Evolutionary conservation across 1,140 invertebrate species (phyloP).

Genomic region (Cyrtorhinus lividipennis): DNA sequence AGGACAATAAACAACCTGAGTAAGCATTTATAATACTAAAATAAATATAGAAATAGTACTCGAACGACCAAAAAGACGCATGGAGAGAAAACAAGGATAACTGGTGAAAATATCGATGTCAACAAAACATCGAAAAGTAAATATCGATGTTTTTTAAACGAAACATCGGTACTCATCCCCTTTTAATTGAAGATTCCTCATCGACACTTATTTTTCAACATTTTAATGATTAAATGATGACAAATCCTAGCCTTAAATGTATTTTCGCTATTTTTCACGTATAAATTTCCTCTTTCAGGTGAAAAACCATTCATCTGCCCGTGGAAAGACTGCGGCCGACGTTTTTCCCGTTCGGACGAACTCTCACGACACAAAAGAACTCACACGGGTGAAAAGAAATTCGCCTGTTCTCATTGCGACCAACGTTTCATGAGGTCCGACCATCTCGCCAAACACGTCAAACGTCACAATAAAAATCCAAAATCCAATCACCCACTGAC

Average conservation of each 20-base stretch:
- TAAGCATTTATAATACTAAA: too few relatives aligned
- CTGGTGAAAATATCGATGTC: too few relatives aligned
- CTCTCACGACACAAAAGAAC: constrained; percentile 84
- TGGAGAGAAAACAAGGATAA: too few relatives aligned
- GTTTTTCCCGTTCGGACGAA: constrained; percentile 89
- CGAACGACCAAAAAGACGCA: too few relatives aligned
- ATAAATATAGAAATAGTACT: too few relatives aligned
- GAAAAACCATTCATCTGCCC: constrained; percentile 69
- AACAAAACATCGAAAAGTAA: too few relatives aligned
- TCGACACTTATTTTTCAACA: too few relatives aligned
- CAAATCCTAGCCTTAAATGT: neutral
- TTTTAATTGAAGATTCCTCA: too few relatives aligned
- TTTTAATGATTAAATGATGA: too few relatives aligned
- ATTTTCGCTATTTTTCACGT: neutral
- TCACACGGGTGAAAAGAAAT: constrained; percentile 92
- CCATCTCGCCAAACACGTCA: constrained; percentile 79
- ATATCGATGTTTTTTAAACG: too few relatives aligned
- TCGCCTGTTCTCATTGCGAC: constrained; percentile 71
- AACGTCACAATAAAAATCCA: constrained; percentile 58
- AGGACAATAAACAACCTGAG: too few relatives aligned
- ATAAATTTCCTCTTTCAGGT: neutral
- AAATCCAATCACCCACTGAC: constrained; percentile 21
- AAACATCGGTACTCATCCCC: too few relatives aligned
- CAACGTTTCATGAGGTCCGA: constrained; percentile 90
- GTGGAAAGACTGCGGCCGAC: constrained; percentile 74